Base-by-base conservation (phyloP, 2,797 vertebrate genomes). In the Bovichtus diacanthus region DNA sequence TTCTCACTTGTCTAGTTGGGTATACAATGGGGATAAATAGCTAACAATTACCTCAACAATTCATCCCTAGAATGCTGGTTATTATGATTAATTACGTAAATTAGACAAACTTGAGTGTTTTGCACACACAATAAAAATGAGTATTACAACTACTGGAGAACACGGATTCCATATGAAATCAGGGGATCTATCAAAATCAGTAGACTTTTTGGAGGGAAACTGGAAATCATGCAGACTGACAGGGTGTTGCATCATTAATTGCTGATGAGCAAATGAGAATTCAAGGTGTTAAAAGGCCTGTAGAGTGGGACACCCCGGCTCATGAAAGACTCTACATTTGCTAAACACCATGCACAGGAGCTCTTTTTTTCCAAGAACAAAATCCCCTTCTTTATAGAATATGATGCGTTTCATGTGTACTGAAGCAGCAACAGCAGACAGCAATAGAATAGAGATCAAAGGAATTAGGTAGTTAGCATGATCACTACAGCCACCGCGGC, bases 21-120 rank as follows among this genome's bases (percentile, higher is more conserved):
- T 49, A 51, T 49, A 44, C 74, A 74, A 81, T 76, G 55, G 46
- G 54, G 74, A 85, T 87, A 76, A 82, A 83, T 83, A 58, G 65
- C 31, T 41, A 60, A 60, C 56, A 70, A 84, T 81, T 84, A 78
- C 76, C 76, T 36, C 12, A 80, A 78, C 53, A 83, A 65, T 5
- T 74, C 56, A 83, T 80, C 70, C 70, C 50, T 55, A 49, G 39
- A 76, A 66, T 0, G 68, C 67, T 74, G 74, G 44, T 68, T 74
- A 36, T 36, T 31, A 49, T 82, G 81, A 84, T 84, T 67, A 73
- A 79, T 70, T 79, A 74, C 73, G 11, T 79, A 84, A 79, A 84
- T 68, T 63, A 82, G 49, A 56, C 50, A 66, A 46, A 76, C 12
- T 19, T 46, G 23, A 16, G 38, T 51, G 56, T 78, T 70, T 77